Evolutionary conservation across 2,888 invertebrate genomes (phyloP).

Genomic region (Watsonalla cultraria): DNA sequence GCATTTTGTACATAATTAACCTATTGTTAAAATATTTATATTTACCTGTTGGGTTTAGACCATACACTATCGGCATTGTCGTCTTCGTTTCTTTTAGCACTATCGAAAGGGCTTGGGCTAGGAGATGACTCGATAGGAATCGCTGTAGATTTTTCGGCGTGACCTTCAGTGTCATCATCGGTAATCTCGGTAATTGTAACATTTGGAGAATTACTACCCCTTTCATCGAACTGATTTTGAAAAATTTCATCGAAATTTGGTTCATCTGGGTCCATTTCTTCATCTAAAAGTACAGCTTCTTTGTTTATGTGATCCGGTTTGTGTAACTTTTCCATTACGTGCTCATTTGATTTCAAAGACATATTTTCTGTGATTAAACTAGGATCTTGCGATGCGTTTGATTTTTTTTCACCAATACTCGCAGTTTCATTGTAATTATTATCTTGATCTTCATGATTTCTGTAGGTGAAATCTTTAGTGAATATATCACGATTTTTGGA

Average conservation of each 20-base stretch:
- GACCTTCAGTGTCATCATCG: constrained; percentile 52
- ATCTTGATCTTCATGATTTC: constrained; percentile 31
- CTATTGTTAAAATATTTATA: constrained; percentile 17
- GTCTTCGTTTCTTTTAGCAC: constrained; percentile 39
- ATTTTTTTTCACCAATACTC: constrained; percentile 62
- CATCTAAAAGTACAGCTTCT: constrained; percentile 57
- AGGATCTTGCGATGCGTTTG: constrained; percentile 68
- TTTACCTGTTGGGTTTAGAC: constrained; percentile 75
- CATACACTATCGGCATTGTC: constrained; percentile 53
- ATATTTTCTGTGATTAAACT: constrained; percentile 63
- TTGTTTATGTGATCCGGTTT: constrained; percentile 49
- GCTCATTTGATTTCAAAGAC: constrained; percentile 54
- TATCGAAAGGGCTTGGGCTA: constrained; percentile 57
- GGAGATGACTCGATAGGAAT: constrained; percentile 66
- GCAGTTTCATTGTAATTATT: constrained; percentile 64
- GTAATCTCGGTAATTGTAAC: constrained; percentile 73
- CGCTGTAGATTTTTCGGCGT: constrained; percentile 42
- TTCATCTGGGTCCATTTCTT: constrained; percentile 63
- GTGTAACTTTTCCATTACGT: constrained; percentile 69
- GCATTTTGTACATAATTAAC: constrained; percentile 29
- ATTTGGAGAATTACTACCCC: constrained; percentile 60
- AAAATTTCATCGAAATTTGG: constrained; percentile 67
- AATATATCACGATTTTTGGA: constrained; percentile 59
- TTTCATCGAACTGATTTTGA: constrained; percentile 62
- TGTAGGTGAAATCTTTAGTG: constrained; percentile 41